Evolutionary conservation across 2,888 invertebrate genomes (phyloP), one percentile per base, ranked within the genome.

Genomic region (Sepioteuthis lessoniana): DNA sequence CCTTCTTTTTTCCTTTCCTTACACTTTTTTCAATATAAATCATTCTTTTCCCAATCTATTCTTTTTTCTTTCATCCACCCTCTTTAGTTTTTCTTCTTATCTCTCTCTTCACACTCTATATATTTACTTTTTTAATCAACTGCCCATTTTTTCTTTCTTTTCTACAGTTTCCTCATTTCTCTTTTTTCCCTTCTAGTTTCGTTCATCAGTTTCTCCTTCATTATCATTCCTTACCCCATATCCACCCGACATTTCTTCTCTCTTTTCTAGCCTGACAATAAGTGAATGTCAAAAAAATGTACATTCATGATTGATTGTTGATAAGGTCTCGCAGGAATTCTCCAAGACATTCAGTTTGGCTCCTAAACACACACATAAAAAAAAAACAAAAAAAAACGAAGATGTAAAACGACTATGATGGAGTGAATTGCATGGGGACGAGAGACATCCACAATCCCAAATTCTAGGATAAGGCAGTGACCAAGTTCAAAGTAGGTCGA

Each of bases 401-500:
- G 76, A 35, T 76, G 76, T 76, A 76, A 76, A 76, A 76, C 76
- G 25, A 76, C 76, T 76, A 76, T 76, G 35, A 76, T 76, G n/a
- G n/a, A 76, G 76, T 76, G 76, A 76, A 76, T 76, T 76, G 76
- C 76, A 76, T 76, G 76, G 76, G 76, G 76, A 76, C n/a, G 76
- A n/a, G 76, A 76, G 76, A 76, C 76, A 76, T 76, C 76, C 76
- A 76, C 76, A 76, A 76, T 76, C 76, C 76, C 10, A 76, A 76
- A 76, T 76, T 76, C n/a, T 76, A 76, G 76, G n/a, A 76, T 76
- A 76, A 76, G n/a, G 76, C 76, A 76, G n/a, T 76, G 76, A n/a
- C 76, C 76, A 76, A 76, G 76, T 76, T 76, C 76, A 76, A 76
- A 76, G 76, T 76, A 76, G 76, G 76, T 76, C 76, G 35, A 76